Conservation (phyloP, 2,113 vertebrate species). For the Noturus placidus region DNA sequence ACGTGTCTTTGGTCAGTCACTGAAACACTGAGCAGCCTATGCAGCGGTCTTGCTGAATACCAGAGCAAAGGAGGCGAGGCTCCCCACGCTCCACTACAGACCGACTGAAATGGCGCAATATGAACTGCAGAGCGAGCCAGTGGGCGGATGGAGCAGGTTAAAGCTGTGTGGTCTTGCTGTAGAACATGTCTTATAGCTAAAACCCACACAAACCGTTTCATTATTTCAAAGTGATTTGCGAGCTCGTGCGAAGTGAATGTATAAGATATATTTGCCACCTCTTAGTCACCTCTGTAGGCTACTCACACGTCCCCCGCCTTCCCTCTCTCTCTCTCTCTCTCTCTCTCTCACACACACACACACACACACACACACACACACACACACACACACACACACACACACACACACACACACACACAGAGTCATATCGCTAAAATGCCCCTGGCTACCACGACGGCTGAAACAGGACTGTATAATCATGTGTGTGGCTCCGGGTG, state of each 20-base stretch:
- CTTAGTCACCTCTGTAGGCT: slow-evolving; percentile 26
- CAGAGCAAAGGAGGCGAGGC: slow-evolving; percentile 35
- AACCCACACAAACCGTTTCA: slow-evolving; percentile 26
- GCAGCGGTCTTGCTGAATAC: slow-evolving; percentile 29
- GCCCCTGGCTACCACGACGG: slow-evolving; percentile 49
- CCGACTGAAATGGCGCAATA: slow-evolving; percentile 52
- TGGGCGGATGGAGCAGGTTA: slow-evolving; percentile 39
- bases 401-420: slow-evolving; percentile 42
- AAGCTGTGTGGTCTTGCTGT: slow-evolving; percentile 34
- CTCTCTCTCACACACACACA: not conserved
- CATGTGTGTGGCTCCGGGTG: slow-evolving; percentile 68
- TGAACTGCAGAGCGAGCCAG: slow-evolving; percentile 51
- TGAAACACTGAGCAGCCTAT: not conserved
- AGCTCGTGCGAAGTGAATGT: slow-evolving; percentile 29
- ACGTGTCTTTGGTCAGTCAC: not conserved
- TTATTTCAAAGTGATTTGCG: slow-evolving; percentile 40
- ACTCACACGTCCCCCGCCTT: slow-evolving; percentile 28
- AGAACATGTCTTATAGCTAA: slow-evolving; percentile 37
- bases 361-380: slow-evolving; percentile 25
- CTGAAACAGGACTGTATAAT: slow-evolving; percentile 71
- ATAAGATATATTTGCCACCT: slow-evolving; percentile 39
- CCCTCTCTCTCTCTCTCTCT: slow-evolving; percentile 51
- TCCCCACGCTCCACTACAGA: slow-evolving; percentile 16
- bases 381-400: slow-evolving; percentile 37
- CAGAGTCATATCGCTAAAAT: slow-evolving; percentile 27